Base-by-base conservation (phyloP, 2,113 vertebrate species). In the Tetraodon nigroviridis region DNA sequence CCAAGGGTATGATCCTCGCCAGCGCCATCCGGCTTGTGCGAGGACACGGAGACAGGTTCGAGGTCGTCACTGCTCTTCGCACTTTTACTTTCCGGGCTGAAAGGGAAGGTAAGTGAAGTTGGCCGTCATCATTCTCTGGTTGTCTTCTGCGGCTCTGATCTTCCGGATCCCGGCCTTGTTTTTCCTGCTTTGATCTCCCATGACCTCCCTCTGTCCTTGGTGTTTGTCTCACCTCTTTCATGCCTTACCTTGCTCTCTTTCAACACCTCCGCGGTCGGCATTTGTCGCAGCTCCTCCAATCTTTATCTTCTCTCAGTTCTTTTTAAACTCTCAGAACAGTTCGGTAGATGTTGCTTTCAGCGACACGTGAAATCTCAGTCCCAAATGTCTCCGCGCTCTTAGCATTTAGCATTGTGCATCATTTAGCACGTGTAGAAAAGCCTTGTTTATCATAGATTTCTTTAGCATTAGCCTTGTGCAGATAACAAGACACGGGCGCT, bases 11-110 rank as follows among this genome's bases (percentile, higher is more conserved):
- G 86, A 92, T 99, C 69, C 89, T 92, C 46, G 85, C 93, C 11
- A 91, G 91, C n/a, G 92, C 93, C 32, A 60, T 99, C 81, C 87
- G 83, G 61, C 85, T 92, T 57, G 86, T 96, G 52, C 90, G 92
- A 67, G 82, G 86, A 73, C 85, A 93, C 0, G 92, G 95, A 11
- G 96, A 99, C 69, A 96, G 93, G 84, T 95, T 99, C 73, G 96
- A 98, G 87, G 90, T 98, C 29, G 88, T 97, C 79, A 97, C 93
- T 48, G 84, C 91, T 58, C 91, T 93, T 0, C 93, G 96, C 76
- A 96, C 91, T 66, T 97, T 98, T 69, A 88, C 93, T 20, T 99
- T 99, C 73, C 91, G 94, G 52, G 91, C 89, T 20, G 96, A 98
- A 69, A 94, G 92, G 86, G 96, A 98, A 93, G 96, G 96, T 98